phyloP scores from a whole-genome alignment of 2,888 invertebrate genomes.

The Reticulitermes lucifugus region DNA sequence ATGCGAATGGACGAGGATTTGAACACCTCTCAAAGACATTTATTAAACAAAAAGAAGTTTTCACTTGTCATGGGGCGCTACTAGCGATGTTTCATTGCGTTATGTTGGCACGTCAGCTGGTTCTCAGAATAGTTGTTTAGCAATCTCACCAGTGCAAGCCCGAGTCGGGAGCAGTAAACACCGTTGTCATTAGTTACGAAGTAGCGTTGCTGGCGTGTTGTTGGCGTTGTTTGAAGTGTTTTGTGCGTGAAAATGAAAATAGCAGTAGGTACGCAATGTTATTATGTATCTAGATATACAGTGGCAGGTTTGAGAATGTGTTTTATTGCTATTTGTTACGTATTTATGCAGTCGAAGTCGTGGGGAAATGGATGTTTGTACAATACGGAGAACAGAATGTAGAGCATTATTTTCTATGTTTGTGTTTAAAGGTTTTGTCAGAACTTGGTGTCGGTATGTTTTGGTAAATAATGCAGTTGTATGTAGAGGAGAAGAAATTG shows the following conservation, averaged over 20 bases:
- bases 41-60: too few relatives aligned
- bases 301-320: neutral
- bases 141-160: constrained; percentile 3
- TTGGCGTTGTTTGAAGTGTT: neutral
- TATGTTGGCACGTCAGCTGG: neutral
- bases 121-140: constrained; percentile 33
- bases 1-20: neutral
- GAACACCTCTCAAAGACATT: too few relatives aligned
- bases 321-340: neutral
- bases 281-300: neutral
- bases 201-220: neutral
- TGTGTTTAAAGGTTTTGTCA: neutral
- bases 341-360: too few relatives aligned
- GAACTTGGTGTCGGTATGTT: neutral
- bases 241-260: neutral
- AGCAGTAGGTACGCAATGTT: constrained; percentile 22
- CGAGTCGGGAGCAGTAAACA: neutral
- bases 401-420: neutral
- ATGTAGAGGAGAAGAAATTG: too few relatives aligned
- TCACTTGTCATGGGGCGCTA: neutral
- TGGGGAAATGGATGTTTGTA: too few relatives aligned
- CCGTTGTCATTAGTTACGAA: neutral
- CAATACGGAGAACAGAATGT: too few relatives aligned
- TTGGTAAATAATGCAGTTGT: too few relatives aligned
- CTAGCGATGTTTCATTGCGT: neutral